Conservation (phyloP, 2,888 invertebrate genomes). For the Acrobasis suavella region DNA sequence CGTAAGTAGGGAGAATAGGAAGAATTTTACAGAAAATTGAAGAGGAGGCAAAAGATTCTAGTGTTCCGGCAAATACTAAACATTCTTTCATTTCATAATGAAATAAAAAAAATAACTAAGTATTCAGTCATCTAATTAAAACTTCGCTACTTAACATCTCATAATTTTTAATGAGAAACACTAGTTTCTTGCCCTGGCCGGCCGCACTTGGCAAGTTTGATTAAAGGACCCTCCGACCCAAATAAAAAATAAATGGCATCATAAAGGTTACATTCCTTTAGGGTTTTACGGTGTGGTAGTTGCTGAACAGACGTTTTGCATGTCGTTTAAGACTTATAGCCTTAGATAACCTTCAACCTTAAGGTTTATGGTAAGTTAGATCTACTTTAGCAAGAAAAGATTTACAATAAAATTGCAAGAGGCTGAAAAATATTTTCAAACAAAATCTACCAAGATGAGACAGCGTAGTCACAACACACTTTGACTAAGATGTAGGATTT, state of each 20-base stretch:
- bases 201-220: conserved; percentile 21
- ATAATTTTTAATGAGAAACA: conserved; percentile 28
- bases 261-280: not conserved
- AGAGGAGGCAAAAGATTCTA: no score
- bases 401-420: no score
- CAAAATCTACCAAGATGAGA: no score
- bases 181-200: conserved; percentile 19
- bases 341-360: not conserved
- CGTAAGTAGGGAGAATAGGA: no score
- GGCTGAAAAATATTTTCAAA: no score
- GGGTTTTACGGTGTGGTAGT: not conserved
- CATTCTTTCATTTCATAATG: not conserved
- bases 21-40: no score
- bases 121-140: conserved; percentile 29
- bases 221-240: conserved; percentile 17
- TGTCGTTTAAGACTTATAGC: not conserved
- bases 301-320: conserved; percentile 1
- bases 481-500: no score
- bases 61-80: no score
- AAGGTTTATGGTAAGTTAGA: not conserved
- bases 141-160: conserved; percentile 26
- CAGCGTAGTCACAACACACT: no score
- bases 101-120: not conserved
- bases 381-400: no score
- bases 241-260: not conserved